Base-by-base conservation (phyloP, 2,797 vertebrate genomes). In the Adrianichthys oophorus region DNA sequence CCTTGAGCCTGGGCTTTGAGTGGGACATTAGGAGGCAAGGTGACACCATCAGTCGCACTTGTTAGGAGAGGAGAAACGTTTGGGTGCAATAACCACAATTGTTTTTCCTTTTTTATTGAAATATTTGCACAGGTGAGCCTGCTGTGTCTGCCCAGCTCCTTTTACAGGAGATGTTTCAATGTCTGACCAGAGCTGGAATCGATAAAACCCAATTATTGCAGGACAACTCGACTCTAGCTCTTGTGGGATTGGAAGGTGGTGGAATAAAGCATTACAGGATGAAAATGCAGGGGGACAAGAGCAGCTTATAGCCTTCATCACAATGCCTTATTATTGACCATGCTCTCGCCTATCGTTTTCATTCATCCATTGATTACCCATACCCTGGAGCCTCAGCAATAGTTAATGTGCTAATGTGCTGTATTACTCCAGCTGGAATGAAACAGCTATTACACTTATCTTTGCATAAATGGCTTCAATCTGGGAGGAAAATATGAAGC, bases 201-300 rank as follows among this genome's bases (percentile, higher is more conserved):
- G 23, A 91, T 90, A 84, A 85, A 90, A 87, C 69, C 83, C 81
- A 86, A 91, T 91, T 89, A 87, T 68, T 80, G 74, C 71, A 52
- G 71, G 76, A 85, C 78, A 80, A 83, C 52, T 65, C 74, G 60
- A 71, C 15, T 68, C 70, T 77, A 68, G 74, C 70, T 86, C 62
- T 64, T 81, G 76, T 80, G 66, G 15, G 80, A 91, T 85, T 72
- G 72, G 75, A 78, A 77, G 73, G 72, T 40, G 71, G 61, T 61
- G 72, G 84, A 85, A 84, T 89, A 83, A 84, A 74, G 74, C 65
- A 15, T 80, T 65, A 37, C 52, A 43, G 50, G 61, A 48, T 59
- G 32, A 66, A 63, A 80, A 85, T 73, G 72, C 66, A 73, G 52
- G 48, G 66, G 3, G 48, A 67, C 41, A 62, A 82, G 71, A 78